Conservation (phyloP, 2,113 vertebrate genomes). For the Rhodinocichla rosea region DNA sequence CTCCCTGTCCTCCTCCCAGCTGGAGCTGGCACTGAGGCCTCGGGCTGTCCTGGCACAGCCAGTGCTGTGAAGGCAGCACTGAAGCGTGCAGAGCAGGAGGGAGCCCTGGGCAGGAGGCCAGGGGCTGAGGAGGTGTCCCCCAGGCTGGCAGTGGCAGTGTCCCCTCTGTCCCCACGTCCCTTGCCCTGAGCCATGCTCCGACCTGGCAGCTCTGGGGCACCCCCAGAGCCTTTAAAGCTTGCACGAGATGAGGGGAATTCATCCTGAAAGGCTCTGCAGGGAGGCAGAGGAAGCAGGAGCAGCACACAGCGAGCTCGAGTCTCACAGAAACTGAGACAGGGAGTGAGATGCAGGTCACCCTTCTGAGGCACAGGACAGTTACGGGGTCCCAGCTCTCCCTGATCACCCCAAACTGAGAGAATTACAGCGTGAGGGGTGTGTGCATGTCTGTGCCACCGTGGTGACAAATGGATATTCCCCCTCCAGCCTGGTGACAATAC, state of each 20-base stretch:
- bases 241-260: background rate
- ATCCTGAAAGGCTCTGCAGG: background rate
- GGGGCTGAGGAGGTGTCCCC: background rate
- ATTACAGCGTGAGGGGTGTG: accelerated
- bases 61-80: background rate
- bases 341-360: background rate
- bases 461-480: background rate
- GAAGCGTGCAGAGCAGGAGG: conserved; percentile 38
- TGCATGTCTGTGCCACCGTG: accelerated
- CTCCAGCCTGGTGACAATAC: accelerated
- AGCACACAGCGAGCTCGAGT: accelerated
- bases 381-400: background rate
- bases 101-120: conserved; percentile 18
- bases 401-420: background rate
- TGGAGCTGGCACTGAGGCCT: background rate
- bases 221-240: accelerated
- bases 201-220: background rate
- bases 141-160: background rate
- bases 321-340: accelerated
- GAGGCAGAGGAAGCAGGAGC: background rate
- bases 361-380: accelerated
- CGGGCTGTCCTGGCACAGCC: background rate
- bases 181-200: background rate
- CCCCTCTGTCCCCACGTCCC: accelerated
- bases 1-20: too few relatives aligned